Base-by-base conservation (phyloP, 2,113 vertebrate genomes). In the Collichthys lucidus region DNA sequence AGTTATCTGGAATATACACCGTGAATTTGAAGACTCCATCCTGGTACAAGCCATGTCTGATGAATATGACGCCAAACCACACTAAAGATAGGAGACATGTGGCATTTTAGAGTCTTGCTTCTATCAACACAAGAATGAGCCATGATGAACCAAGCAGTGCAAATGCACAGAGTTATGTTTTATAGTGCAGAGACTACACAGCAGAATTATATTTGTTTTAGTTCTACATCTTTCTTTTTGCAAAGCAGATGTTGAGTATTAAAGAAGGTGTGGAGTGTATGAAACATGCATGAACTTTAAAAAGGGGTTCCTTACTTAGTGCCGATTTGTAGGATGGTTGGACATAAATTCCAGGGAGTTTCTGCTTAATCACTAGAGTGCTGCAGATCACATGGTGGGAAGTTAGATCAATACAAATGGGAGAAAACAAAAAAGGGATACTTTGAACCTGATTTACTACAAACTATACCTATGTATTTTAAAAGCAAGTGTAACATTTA, bases 61-160 rank as follows among this genome's bases (percentile, higher is more conserved):
- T 99, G 93, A 99, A 99, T 92, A 99, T 99, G 59, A 99, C 98
- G n/a, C 98, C 98, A 92, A 99, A 99, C 98, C 98, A 99, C 97
- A 98, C 98, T 99, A 92, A 22, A 91, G 88, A 6, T 80, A 2
- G 9, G 31, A 93, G 10, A 84, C 16, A 67, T 0, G 11, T 4
- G 52, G 4, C 16, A 64, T 11, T 55, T 81, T 4, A 78, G 42
- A 69, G 52, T 44, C 3, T 72, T 50, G 46, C 29, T 35, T 68
- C 2, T 1, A 65, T 42, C 15, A 72, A 22, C 3, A 68, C 15
- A 15, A 19, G 6, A 16, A 26, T 12, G 2, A 83, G 26, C 20
- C 4, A 35, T 20, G 26, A 22, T 26, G 20, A 61, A 63, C 17
- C 29, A 53, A 59, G 4, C 46, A 42, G 10, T 56, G 35, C 9